Evolutionary conservation across 2,797 vertebrate genomes (phyloP), one percentile per base, ranked within the genome.

Genomic region (Otolemur crassicaudatus): DNA sequence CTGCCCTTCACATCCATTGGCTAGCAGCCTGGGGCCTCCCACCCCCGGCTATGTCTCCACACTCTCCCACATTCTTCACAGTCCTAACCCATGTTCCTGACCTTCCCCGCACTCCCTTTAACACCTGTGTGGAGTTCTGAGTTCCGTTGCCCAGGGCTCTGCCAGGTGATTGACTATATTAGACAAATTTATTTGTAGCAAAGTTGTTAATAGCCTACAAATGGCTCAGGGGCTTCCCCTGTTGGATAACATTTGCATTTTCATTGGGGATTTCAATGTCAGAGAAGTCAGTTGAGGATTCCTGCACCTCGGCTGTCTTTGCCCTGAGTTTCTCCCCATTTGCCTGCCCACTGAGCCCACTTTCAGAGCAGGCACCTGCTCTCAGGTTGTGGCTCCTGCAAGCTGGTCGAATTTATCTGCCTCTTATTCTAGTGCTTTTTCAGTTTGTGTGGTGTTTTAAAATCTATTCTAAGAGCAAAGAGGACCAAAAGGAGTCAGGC

Each of bases 221-320:
- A 76, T 70, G 46, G 34, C 76, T 58, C 69, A 65, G 31, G 63
- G 82, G 12, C 65, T 91, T 94, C 72, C 22, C 34, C 12, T 80
- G 20, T 82, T 27, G 49, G 27, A 23, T 76, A 85, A 22, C 4
- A 49, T 75, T 92, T 82, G 25, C 43, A 70, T 80, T 94, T 82
- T 77, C 37, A 13, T 40, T 80, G 40, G 43, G 72, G 11, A 80
- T 95, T 94, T 96, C 73, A 79, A 20, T 37, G 85, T 88, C 95
- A 88, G 75, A 94, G 80, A 84, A 79, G 81, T 88, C 12, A 8
- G 0, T 1, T 46, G 53, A 46, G 19, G 77, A 70, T 56, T 75
- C 73, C 60, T 43, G 31, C 14, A 53, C 13, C 3, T 14, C 34
- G 81, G 67, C 63, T 43, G 7, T 34, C 46, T 82, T 58, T 31